Evolutionary conservation across 2,797 vertebrate species (phyloP), one percentile per base, ranked within the genome.

Genomic region (Eulemur coronatus): DNA sequence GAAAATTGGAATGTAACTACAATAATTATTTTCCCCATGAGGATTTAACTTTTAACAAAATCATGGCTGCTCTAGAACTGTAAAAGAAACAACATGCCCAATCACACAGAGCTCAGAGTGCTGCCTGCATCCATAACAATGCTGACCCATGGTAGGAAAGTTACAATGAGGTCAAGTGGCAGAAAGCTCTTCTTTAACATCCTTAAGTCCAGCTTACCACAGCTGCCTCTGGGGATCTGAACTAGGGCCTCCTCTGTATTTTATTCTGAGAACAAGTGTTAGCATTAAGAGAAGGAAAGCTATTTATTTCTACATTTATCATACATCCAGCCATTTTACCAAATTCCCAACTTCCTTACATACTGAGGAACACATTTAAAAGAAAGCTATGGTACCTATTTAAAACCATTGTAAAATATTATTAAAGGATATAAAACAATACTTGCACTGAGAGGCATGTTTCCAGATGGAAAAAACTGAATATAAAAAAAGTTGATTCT

Each of bases 371-470:
- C 30, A 43, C 33, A 57, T 78, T 72, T 46, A 72, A 89, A 93
- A 81, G 67, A 90, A 95, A 86, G 57, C 28, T 81, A 50, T 5
- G 5, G 9, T 69, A 35, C 20, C 13, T 87, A 38, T 59, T 81
- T 93, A 33, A 86, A 95, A 81, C 35, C 18, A 91, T 46, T 63
- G 12, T 33, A 73, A 92, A 88, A 84, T 88, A 69, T 84, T 86
- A 94, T 89, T 63, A 48, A 82, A 87, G 33, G 35, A 69, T 28
- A 89, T 50, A 76, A 89, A 91, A 59, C 13, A 80, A 80, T 55
- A 65, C 26, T 82, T 87, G 20, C 89, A 85, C 28, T 41, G 50
- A 89, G 24, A 96, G 35, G 38, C 5, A 69, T 63, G 24, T 63
- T 90, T 43, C 38, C 81, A 22, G 26, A 84, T 52, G 46, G 43